These are phyloP conservation scores for Enteromius treurensis DNA, from an alignment of 2,797 vertebrate genomes.

Conservation along the genomic window DNA sequence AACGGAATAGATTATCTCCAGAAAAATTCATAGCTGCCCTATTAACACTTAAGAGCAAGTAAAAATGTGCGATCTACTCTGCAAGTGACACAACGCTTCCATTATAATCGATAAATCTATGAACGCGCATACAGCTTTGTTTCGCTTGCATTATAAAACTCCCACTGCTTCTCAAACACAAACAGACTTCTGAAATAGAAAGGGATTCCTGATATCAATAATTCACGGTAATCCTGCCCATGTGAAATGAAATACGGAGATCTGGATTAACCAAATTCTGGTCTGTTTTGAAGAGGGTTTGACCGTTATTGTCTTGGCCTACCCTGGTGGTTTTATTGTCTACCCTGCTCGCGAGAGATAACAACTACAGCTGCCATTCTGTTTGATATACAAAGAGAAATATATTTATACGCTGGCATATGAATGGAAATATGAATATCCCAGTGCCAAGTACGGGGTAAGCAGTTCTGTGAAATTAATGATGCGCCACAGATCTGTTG, in stretches of 20 bases:
- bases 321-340: conserved; percentile 35
- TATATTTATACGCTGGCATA: conserved; percentile 19
- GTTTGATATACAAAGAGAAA: conserved; percentile 38
- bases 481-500: conserved; percentile 37
- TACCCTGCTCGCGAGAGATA: conserved; percentile 31
- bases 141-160: not conserved
- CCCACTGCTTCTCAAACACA: not conserved
- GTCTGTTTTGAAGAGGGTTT: conserved; percentile 15
- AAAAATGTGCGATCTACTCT: conserved; percentile 9
- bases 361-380: conserved; percentile 31
- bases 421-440: conserved; percentile 41
- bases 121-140: not conserved
- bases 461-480: conserved; percentile 42
- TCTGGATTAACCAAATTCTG: conserved; percentile 39
- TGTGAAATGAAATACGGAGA: conserved; percentile 21
- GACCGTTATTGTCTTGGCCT: conserved; percentile 8
- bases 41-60: not conserved
- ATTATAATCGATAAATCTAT: not conserved
- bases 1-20: not conserved
- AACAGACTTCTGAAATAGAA: not conserved
- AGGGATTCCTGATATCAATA: conserved; percentile 33
- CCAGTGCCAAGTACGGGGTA: conserved; percentile 28
- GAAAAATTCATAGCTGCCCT: conserved; percentile 4
- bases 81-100: not conserved
- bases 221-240: conserved; percentile 16